Percentiles rank a stretch among this genome's conserved stretches.
Conservation (phyloP, 2,797 vertebrate genomes). For the Falco novaeseelandiae region DNA sequence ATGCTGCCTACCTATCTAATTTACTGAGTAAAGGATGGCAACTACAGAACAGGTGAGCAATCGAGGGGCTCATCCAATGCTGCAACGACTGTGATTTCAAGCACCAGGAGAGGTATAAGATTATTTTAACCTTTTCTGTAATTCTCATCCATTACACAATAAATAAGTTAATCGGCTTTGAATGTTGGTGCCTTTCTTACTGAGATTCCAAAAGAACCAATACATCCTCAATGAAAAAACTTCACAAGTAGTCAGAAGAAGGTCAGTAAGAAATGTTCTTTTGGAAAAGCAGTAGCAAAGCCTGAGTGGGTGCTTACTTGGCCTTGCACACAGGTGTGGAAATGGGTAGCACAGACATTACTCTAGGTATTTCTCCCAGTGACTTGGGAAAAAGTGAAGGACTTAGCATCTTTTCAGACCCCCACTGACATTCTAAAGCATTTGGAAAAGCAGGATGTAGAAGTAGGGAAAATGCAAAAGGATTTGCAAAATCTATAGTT, state of each 20-base stretch:
- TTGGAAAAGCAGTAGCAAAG: neutral
- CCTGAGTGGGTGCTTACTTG: neutral
- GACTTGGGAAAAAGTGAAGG: neutral
- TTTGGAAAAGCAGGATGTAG: neutral
- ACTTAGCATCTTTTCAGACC: neutral
- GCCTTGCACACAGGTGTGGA: neutral
- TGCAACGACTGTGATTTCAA: neutral
- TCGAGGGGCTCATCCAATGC: neutral
- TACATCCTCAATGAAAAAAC: neutral
- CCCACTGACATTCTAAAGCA: neutral
- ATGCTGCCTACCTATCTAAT: neutral
- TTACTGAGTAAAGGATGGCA: neutral
- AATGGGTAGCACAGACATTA: neutral
- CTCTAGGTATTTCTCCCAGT: neutral
- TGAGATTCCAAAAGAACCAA: neutral
- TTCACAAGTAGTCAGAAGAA: neutral
- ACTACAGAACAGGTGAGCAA: neutral
- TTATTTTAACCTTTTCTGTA: neutral
- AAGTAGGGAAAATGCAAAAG: neutral
- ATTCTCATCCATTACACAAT: neutral
- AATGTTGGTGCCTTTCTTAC: neutral
- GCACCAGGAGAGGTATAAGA: neutral
- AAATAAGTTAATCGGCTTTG: neutral
- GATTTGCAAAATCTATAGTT: neutral
- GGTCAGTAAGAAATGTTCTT: neutral